A percentile compares a stretch with the other conserved stretches of the same genome.
phyloP scores from a whole-genome alignment of 2,797 vertebrate species.

The Lepus townsendii region DNA sequence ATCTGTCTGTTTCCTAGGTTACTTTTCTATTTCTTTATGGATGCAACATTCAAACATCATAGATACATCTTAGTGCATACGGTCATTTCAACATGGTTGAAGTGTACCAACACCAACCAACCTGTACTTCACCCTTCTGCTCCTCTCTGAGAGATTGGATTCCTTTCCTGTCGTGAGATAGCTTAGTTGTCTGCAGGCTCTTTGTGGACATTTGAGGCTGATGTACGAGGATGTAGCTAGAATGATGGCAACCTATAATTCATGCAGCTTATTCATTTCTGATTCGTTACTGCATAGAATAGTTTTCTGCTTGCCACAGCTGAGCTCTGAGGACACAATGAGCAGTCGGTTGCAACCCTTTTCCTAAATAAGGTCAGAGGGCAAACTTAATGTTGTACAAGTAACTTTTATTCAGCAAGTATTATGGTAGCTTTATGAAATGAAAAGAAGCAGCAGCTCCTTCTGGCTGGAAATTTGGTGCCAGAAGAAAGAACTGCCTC shows the following conservation, averaged over 20 bases:
- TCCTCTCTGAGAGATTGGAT: background rate
- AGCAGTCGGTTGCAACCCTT: background rate
- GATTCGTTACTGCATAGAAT: background rate
- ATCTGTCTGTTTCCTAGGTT: background rate
- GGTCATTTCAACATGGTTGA: background rate
- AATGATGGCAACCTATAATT: background rate
- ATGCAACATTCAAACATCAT: background rate
- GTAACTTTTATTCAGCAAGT: background rate
- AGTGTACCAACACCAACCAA: background rate
- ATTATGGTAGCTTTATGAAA: conserved; percentile 24
- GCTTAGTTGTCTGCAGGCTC: background rate
- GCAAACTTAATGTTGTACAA: background rate
- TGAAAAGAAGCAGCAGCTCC: conserved; percentile 51
- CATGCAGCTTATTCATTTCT: background rate
- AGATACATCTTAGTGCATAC: background rate
- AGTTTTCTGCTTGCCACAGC: background rate
- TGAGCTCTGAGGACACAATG: background rate
- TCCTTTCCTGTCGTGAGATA: conserved; percentile 22
- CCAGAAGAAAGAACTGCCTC: conserved; percentile 26
- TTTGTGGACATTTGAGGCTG: conserved; percentile 3
- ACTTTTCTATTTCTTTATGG: background rate
- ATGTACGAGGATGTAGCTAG: background rate
- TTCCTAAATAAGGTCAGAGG: background rate
- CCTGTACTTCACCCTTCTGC: background rate
- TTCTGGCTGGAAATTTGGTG: conserved; percentile 21